Evolutionary conservation across 2,113 vertebrate species (phyloP).

Genomic region (Hippocampus barbouri): DNA sequence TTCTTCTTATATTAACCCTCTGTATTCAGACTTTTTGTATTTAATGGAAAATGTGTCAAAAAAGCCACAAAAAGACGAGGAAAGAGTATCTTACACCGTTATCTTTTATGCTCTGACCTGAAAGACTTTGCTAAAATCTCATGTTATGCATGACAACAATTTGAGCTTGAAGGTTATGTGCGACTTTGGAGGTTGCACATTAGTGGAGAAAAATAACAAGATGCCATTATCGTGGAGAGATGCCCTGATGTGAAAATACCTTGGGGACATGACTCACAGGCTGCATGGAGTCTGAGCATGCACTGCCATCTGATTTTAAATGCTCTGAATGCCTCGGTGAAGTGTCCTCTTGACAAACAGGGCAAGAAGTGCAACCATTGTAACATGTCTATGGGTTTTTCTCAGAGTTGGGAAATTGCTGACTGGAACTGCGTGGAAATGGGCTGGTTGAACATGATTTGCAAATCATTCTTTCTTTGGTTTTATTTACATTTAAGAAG

Average conservation of each 20-base stretch:
- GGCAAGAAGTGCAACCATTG: constrained; percentile 3
- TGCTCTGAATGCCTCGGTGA: constrained; percentile 31
- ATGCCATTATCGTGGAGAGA: constrained; percentile 42
- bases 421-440: not conserved
- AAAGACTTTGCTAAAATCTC: not conserved
- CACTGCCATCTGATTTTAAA: constrained; percentile 36
- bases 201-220: not conserved
- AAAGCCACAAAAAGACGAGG: too few species aligned
- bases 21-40: too few species aligned
- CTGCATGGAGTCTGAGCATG: constrained; percentile 33
- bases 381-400: not conserved
- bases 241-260: constrained; percentile 37
- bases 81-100: too few species aligned
- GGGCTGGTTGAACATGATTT: too few species aligned
- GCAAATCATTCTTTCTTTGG: too few species aligned
- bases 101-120: not conserved
- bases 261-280: constrained; percentile 29
- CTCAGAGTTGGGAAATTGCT: not conserved
- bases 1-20: too few species aligned
- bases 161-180: constrained; percentile 27
- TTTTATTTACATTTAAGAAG: too few species aligned
- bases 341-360: constrained; percentile 13
- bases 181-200: not conserved
- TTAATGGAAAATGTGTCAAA: too few species aligned
- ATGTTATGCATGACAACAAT: not conserved